Evolutionary conservation across 2,888 invertebrate genomes (phyloP).

Genomic region (Cerceris ruficornis): DNA sequence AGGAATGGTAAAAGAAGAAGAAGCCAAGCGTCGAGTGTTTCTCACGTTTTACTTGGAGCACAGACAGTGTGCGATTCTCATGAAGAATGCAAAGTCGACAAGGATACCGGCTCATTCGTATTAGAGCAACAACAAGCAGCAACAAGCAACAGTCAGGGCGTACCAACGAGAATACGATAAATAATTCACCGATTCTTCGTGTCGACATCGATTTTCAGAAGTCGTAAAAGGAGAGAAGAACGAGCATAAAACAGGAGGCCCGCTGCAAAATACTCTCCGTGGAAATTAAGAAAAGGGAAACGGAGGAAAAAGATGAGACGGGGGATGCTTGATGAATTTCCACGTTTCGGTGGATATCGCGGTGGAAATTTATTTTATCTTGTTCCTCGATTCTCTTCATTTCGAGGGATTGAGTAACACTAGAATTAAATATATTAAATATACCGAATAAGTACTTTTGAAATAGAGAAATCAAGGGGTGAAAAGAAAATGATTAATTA

Average conservation of each 20-base stretch:
- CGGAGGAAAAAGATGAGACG: background rate
- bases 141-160: slow-evolving; percentile 60
- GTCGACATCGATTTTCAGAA: slow-evolving; percentile 69
- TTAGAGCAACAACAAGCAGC: slow-evolving; percentile 64
- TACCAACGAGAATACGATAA: slow-evolving; percentile 68
- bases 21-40: slow-evolving; percentile 54
- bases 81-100: slow-evolving; percentile 69
- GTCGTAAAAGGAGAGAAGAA: slow-evolving; percentile 53
- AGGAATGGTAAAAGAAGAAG: slow-evolving; percentile 1
- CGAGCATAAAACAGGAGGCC: slow-evolving; percentile 48
- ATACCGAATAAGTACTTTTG: no score
- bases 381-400: slow-evolving; percentile 7
- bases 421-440: no score
- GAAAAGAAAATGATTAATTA: no score
- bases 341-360: slow-evolving; percentile 38
- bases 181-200: slow-evolving; percentile 69
- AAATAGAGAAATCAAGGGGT: no score
- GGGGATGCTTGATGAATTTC: slow-evolving; percentile 9
- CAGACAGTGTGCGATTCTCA: slow-evolving; percentile 57
- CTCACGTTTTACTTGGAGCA: slow-evolving; percentile 66
- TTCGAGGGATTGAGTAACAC: no score
- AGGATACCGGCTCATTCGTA: slow-evolving; percentile 69
- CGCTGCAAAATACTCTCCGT: slow-evolving; percentile 42
- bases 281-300: slow-evolving; percentile 36
- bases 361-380: slow-evolving; percentile 13